phyloP scores from a whole-genome alignment of 1,140 invertebrate species.

The Bombus waltoni region DNA sequence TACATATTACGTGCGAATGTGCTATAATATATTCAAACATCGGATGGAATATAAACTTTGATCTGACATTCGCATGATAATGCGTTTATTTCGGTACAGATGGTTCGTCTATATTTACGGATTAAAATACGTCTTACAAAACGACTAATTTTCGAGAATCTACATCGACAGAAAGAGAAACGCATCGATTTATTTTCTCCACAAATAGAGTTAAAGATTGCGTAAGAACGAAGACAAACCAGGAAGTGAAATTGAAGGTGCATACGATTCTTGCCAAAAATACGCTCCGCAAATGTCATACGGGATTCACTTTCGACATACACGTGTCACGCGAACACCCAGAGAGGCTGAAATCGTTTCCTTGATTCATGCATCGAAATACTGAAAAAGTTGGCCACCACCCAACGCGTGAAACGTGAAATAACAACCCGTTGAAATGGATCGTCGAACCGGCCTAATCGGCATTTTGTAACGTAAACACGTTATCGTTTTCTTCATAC shows the following conservation, averaged over 20 bases:
- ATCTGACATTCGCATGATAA: neutral
- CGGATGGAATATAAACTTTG: neutral
- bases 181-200: neutral
- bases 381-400: conserved; percentile 56
- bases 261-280: conserved; percentile 38
- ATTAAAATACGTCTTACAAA: neutral
- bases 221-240: conserved; percentile 9
- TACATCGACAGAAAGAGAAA: neutral
- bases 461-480: conserved; percentile 62
- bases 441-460: conserved; percentile 63
- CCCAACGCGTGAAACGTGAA: conserved; percentile 67
- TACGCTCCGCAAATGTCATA: conserved; percentile 13
- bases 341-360: conserved; percentile 40
- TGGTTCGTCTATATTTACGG: accelerated
- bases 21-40: too few species aligned
- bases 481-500: neutral
- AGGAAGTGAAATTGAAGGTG: conserved; percentile 27
- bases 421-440: conserved; percentile 62
- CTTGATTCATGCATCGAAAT: conserved; percentile 55
- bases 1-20: too few species aligned
- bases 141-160: neutral
- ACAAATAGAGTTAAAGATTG: neutral
- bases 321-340: conserved; percentile 49
- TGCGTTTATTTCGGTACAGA: neutral
- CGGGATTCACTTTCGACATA: conserved; percentile 30